Percentiles rank a stretch among this genome's conserved stretches.
Evolutionary conservation across 23 tunicate genomes (phyloP).

Genomic region (Clavelina lepadiformis): DNA sequence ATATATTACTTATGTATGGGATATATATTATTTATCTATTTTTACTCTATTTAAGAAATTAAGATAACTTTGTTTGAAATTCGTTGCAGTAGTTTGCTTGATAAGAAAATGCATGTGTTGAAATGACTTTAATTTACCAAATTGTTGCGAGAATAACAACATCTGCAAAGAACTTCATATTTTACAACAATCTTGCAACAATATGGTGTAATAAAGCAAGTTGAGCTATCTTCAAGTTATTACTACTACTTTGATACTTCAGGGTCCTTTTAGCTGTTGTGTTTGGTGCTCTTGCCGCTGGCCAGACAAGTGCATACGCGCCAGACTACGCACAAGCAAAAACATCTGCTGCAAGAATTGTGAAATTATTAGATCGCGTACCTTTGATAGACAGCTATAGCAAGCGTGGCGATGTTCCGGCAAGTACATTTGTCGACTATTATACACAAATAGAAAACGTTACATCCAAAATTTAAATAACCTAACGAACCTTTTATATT

Average conservation of each 20-base stretch:
- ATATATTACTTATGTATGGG: no score
- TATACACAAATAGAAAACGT: not conserved
- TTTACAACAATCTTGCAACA: no score
- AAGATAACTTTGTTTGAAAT: not conserved
- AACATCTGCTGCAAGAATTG: conserved; percentile 43
- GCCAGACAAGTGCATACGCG: conserved; percentile 68
- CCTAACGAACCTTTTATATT: not conserved
- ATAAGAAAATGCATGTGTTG: not conserved
- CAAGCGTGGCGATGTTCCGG: conserved; percentile 32
- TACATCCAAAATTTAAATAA: not conserved
- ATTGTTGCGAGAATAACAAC: no score
- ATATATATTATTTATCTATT: no score
- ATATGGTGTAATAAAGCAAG: no score
- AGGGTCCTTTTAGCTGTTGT: conserved; percentile 64
- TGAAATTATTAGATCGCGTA: conserved; percentile 46
- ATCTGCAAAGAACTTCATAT: no score
- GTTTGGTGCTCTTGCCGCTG: conserved; percentile 76
- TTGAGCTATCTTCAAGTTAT: no score
- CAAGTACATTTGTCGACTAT: not conserved
- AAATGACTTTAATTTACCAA: not conserved
- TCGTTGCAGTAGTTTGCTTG: not conserved
- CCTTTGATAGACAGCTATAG: conserved; percentile 51
- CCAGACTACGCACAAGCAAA: conserved; percentile 81
- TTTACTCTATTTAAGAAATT: not conserved
- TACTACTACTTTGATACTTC: not conserved